These are phyloP conservation scores for Lytechinus pictus DNA, from an alignment of 35 echinoderm and acorn worm genomes.

Conservation along the genomic window DNA sequence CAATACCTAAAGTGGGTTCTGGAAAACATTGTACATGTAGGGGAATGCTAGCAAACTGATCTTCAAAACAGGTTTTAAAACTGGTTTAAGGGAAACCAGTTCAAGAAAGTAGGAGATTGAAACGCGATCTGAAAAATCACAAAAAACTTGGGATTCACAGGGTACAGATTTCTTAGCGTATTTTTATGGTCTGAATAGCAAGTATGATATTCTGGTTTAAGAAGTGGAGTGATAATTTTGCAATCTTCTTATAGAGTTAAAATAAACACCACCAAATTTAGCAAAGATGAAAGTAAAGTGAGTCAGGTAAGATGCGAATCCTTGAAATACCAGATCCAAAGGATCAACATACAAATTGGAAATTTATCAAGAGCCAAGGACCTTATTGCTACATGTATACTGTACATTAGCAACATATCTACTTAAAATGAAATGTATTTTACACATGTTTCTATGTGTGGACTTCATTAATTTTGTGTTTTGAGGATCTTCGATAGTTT, in stretches of 20 bases:
- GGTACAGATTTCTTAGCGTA: no score
- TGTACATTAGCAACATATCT: background rate
- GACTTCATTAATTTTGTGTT: background rate
- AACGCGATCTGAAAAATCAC: no score
- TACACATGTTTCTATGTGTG: background rate
- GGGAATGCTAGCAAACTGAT: no score
- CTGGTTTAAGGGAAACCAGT: no score
- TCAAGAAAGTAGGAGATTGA: no score
- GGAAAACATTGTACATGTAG: no score
- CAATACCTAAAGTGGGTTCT: no score
- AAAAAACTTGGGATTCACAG: no score
- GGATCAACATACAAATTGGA: slow-evolving; percentile 12
- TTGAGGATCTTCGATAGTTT: background rate
- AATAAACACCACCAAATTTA: background rate
- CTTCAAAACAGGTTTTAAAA: no score
- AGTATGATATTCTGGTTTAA: background rate
- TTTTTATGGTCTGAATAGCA: no score
- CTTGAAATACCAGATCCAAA: background rate
- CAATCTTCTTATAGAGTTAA: background rate
- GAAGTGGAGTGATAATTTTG: background rate
- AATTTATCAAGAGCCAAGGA: background rate
- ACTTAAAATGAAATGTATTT: background rate
- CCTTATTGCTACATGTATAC: background rate
- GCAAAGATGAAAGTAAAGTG: background rate
- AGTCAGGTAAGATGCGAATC: background rate